These are phyloP conservation scores for Conops quadrifasciatus DNA, from an alignment of 2,888 invertebrate genomes.

Conservation along the genomic window DNA sequence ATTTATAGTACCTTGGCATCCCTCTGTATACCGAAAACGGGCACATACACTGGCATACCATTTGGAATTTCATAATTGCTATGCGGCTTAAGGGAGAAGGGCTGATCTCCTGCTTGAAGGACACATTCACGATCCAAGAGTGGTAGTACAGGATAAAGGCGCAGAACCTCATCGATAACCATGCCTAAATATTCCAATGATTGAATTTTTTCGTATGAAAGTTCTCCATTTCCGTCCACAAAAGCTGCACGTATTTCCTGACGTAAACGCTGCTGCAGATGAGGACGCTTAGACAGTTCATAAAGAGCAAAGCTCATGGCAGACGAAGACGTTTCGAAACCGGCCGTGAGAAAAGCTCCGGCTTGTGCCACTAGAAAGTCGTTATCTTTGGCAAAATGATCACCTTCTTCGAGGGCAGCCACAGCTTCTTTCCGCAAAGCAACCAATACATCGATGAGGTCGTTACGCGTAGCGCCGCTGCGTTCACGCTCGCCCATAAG, in stretches of 20 bases:
- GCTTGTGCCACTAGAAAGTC: constrained; percentile 62
- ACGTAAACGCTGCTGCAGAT: constrained; percentile 63
- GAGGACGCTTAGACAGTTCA: constrained; percentile 62
- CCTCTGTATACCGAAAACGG: constrained; percentile 58
- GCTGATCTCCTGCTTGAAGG: constrained; percentile 43
- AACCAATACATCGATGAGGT: constrained; percentile 67
- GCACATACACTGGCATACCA: constrained; percentile 60
- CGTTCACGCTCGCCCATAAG: constrained; percentile 64
- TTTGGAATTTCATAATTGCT: constrained; percentile 54
- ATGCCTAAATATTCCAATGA: constrained; percentile 65
- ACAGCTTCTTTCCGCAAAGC: constrained; percentile 61
- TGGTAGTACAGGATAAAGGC: constrained; percentile 62
- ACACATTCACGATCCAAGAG: constrained; percentile 61
- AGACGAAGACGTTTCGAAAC: constrained; percentile 64
- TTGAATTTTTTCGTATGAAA: constrained; percentile 64
- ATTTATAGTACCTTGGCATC: constrained; percentile 60
- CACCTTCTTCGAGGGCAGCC: constrained; percentile 41
- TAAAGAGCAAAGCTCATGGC: constrained; percentile 64
- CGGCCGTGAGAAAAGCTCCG: constrained; percentile 60
- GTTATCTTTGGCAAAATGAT: constrained; percentile 47
- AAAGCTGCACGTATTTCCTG: constrained; percentile 64
- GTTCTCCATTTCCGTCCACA: constrained; percentile 55
- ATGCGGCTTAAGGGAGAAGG: constrained; percentile 55
- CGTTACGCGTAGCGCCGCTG: constrained; percentile 62
- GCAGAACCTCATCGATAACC: constrained; percentile 62